Evolutionary conservation across 1,140 invertebrate genomes (phyloP).

Genomic region (Tetragonula clypearis): DNA sequence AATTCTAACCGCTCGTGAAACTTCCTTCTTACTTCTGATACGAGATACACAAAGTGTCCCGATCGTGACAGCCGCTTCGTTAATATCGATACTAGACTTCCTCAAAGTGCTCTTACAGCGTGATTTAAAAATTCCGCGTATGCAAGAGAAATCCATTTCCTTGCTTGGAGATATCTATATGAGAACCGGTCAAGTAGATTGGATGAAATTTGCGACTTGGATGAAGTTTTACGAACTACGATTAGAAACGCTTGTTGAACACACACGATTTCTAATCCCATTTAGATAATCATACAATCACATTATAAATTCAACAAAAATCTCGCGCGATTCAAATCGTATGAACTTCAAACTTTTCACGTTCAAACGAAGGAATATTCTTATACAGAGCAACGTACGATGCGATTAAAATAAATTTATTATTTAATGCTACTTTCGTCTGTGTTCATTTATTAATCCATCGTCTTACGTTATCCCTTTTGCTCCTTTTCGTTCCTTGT

Average conservation of each 20-base stretch:
- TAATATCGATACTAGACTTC: not conserved
- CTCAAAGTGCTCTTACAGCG: not conserved
- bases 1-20: not conserved
- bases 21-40: not conserved
- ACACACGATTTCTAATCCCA: too few relatives aligned
- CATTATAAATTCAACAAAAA: too few relatives aligned
- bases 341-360: too few relatives aligned
- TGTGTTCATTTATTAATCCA: not conserved
- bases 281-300: too few relatives aligned
- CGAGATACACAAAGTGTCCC: not conserved
- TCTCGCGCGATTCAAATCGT: too few relatives aligned
- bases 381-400: too few relatives aligned
- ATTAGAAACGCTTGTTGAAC: too few relatives aligned
- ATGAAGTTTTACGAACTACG: too few relatives aligned
- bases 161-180: not conserved
- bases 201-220: not conserved
- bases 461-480: not conserved
- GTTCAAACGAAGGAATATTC: too few relatives aligned
- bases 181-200: not conserved
- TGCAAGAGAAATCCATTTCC: not conserved
- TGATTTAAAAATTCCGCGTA: not conserved
- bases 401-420: not conserved
- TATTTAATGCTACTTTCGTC: not conserved
- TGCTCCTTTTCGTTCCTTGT: not conserved
- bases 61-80: not conserved